These are phyloP conservation scores for Myotis pilosus DNA, from an alignment of 2,797 vertebrate species.

Conservation along the genomic window DNA sequence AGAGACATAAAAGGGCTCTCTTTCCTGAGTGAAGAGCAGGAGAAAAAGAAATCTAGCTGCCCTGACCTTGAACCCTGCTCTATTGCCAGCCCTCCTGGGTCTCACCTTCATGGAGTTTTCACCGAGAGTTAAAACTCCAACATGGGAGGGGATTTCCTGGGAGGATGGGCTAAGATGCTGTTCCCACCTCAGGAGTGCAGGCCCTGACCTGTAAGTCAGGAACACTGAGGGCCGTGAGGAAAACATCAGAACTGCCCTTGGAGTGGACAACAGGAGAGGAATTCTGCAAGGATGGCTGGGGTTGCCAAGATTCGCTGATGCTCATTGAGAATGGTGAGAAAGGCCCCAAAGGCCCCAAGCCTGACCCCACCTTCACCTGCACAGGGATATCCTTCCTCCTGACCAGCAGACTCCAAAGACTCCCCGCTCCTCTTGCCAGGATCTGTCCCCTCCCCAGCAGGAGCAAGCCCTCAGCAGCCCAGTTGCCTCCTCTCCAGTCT, in stretches of 20 bases:
- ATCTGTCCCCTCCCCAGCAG: no score
- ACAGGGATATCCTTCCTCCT: neutral
- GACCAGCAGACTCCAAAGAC: neutral
- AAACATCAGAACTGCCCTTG: rapidly evolving
- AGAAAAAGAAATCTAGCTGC: no score
- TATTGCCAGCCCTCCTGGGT: slow-evolving; percentile 16
- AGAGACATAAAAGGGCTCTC: neutral
- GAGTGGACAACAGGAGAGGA: rapidly evolving
- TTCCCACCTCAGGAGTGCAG: neutral
- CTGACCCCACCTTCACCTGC: neutral
- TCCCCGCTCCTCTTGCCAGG: no score
- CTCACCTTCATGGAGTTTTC: neutral
- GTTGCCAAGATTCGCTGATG: slow-evolving; percentile 55
- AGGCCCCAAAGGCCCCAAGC: rapidly evolving
- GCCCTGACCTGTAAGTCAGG: neutral
- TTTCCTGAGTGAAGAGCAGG: neutral
- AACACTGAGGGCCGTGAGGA: rapidly evolving
- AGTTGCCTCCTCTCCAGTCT: neutral
- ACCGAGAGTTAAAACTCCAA: neutral
- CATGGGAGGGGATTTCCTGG: neutral
- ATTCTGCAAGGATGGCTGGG: neutral
- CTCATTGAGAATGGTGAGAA: slow-evolving; percentile 49
- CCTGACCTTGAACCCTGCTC: neutral
- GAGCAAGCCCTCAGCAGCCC: neutral
- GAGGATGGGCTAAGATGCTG: neutral